Evolutionary conservation across 2,113 vertebrate genomes (phyloP).

Genomic region (Hemibagrus wyckioides): DNA sequence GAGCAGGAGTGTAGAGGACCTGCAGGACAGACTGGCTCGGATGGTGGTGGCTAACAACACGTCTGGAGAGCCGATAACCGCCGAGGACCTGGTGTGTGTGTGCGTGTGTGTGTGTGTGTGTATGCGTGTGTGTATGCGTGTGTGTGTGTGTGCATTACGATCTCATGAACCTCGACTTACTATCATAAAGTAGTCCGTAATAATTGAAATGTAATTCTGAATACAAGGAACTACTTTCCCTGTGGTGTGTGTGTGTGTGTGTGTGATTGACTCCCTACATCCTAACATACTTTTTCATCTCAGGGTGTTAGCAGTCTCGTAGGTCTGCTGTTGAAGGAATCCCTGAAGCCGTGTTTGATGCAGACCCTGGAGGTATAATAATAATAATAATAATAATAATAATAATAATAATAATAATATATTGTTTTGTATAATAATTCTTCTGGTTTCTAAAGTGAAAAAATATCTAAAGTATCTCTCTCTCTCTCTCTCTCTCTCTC

Average conservation of each 20-base stretch:
- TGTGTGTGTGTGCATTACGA: no score
- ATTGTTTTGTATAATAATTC: not conserved
- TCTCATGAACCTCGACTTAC: not conserved
- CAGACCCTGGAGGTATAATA: conserved; percentile 84
- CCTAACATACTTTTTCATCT: conserved; percentile 1
- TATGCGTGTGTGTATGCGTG: not conserved
- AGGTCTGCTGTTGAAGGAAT: conserved; percentile 81
- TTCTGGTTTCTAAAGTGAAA: no score
- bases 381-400: no score
- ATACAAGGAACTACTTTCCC: not conserved
- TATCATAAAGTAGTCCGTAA: not conserved
- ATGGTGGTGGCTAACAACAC: conserved; percentile 84
- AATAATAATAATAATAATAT: not conserved
- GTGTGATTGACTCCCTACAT: conserved; percentile 15
- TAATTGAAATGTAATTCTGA: not conserved
- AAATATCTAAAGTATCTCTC: not conserved
- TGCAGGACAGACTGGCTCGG: conserved; percentile 77
- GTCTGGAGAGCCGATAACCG: conserved; percentile 77
- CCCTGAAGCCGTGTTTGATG: conserved; percentile 85
- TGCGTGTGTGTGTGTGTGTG: conserved; percentile 7
- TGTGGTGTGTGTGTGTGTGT: not conserved
- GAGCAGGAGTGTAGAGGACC: conserved; percentile 76
- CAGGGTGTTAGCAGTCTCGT: conserved; percentile 83
- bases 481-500: not conserved
- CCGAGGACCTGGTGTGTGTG: conserved; percentile 80